Evolutionary conservation across 2,888 invertebrate genomes (phyloP).

Genomic region (Catonia carolina): DNA sequence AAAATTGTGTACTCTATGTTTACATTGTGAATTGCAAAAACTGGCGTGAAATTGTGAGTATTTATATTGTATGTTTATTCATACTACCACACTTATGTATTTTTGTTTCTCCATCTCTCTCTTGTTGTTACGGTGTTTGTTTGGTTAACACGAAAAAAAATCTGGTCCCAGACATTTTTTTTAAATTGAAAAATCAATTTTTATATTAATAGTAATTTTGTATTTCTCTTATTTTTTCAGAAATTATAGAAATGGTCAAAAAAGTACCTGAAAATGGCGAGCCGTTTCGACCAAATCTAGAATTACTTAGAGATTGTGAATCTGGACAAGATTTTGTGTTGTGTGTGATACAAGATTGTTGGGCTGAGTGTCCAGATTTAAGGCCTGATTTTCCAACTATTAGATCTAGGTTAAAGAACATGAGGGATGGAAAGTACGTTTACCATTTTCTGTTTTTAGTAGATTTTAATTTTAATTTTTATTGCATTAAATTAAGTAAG

Average conservation of each 20-base stretch:
- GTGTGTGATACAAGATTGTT: constrained; percentile 78
- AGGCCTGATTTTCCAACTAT: constrained; percentile 82
- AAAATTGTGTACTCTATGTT: too few species aligned
- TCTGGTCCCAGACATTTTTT: too few species aligned
- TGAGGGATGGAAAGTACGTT: constrained; percentile 80
- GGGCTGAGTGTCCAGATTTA: constrained; percentile 76
- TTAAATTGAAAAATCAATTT: too few species aligned
- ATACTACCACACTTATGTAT: too few species aligned
- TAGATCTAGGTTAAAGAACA: constrained; percentile 72
- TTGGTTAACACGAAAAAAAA: too few species aligned
- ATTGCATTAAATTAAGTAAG: constrained; percentile 3
- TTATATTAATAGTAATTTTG: too few species aligned
- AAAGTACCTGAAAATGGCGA: constrained; percentile 59
- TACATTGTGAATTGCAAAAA: too few species aligned
- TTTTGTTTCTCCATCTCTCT: too few species aligned
- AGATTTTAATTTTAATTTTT: not conserved
- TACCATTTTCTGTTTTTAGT: not conserved
- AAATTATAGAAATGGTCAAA: constrained; percentile 79
- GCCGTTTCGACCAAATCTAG: constrained; percentile 72
- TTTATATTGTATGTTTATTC: too few species aligned
- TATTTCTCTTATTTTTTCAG: constrained; percentile 50
- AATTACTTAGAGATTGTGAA: constrained; percentile 61
- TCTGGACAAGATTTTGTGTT: constrained; percentile 74
- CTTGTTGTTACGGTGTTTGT: too few species aligned
- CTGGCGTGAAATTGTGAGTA: too few species aligned